Percentiles rank a stretch among this genome's conserved stretches.
Conservation (phyloP, 1,140 invertebrate genomes). For the Drosophila athabasca region DNA sequence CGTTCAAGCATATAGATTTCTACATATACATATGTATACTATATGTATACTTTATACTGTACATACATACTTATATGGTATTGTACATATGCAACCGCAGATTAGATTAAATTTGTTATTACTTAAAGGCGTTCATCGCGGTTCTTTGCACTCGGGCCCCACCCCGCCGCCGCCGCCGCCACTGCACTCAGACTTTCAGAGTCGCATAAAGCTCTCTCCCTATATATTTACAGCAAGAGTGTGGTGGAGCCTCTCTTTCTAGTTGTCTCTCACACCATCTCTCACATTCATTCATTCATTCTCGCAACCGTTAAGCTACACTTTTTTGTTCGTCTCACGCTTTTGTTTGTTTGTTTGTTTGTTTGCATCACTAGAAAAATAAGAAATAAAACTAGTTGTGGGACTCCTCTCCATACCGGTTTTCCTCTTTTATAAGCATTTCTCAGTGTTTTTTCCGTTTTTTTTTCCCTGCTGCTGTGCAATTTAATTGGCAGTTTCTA, state of each 20-base stretch:
- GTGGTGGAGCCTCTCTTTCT: constrained; percentile 11
- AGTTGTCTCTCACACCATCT: constrained; percentile 36
- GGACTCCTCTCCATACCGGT: constrained; percentile 56
- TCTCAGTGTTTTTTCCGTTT: constrained; percentile 26
- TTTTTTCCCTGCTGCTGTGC: constrained; percentile 44
- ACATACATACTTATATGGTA: constrained; percentile 10
- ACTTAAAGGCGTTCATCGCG: constrained; percentile 62
- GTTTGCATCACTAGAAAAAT: constrained; percentile 60
- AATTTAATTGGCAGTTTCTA: constrained; percentile 77
- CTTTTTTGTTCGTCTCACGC: constrained; percentile 66
- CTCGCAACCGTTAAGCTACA: constrained; percentile 66
- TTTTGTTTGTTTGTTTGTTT: constrained; percentile 71
- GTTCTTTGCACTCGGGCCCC: constrained; percentile 23
- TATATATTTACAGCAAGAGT: constrained; percentile 9
- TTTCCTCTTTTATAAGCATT: constrained; percentile 36
- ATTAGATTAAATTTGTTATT: constrained; percentile 79
- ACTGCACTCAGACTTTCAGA: not conserved
- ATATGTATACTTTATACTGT: not conserved
- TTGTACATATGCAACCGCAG: constrained; percentile 58
- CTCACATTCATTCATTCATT: constrained; percentile 70
- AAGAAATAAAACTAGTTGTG: constrained; percentile 61
- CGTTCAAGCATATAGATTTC: constrained; percentile 29
- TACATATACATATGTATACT: constrained; percentile 12
- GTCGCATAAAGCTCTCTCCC: constrained; percentile 24
- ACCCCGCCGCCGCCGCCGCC: constrained; percentile 21